Conservation (phyloP, 2,113 vertebrate species). For the Coptodon rendalli region DNA sequence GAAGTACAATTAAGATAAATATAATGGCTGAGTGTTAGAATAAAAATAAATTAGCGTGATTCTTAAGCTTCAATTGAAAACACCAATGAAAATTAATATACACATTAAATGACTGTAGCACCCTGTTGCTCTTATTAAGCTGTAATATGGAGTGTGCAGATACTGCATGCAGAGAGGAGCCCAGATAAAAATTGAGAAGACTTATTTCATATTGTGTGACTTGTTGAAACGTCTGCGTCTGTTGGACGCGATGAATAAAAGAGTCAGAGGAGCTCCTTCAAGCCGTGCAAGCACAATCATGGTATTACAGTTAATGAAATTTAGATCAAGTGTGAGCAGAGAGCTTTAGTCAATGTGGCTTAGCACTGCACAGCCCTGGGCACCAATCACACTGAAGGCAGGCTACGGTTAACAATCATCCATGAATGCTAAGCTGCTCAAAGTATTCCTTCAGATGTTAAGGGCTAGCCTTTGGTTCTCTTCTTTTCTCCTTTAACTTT, state of each 20-base stretch:
- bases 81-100: not conserved
- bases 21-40: not conserved
- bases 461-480: constrained; percentile 23
- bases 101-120: not conserved
- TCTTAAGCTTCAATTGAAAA: not conserved
- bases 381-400: constrained; percentile 31
- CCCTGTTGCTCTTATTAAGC: not conserved
- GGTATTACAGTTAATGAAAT: constrained; percentile 55
- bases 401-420: constrained; percentile 46
- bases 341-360: constrained; percentile 36
- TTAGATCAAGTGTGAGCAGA: constrained; percentile 42
- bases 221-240: not conserved
- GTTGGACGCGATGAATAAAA: not conserved
- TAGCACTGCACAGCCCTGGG: constrained; percentile 18
- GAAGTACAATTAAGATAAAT: not conserved
- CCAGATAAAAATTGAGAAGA: not conserved
- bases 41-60: not conserved
- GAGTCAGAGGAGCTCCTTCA: constrained; percentile 25
- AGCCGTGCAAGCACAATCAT: constrained; percentile 21
- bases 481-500: constrained; percentile 2
- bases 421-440: constrained; percentile 52
- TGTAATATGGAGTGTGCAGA: not conserved
- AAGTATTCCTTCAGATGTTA: constrained; percentile 43
- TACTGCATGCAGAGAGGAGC: not conserved
- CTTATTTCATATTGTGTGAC: not conserved